phyloP scores from a whole-genome alignment of 2,113 vertebrate species.

The Dicaeum eximium region DNA sequence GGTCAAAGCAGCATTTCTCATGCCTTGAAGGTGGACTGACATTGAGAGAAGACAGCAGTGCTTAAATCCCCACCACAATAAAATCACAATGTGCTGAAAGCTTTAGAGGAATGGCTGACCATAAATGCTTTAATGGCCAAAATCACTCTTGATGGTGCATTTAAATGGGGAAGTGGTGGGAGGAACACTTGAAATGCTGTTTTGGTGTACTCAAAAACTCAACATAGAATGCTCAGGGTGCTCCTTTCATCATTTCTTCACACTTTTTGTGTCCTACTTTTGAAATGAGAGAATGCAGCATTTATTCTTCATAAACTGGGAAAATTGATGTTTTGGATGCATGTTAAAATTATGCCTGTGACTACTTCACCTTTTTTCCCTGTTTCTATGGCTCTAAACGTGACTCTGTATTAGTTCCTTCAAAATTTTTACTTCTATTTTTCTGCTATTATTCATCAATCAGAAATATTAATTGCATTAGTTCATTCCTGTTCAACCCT shows the following conservation, averaged over 20 bases:
- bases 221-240: background rate
- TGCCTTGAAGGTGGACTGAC: background rate
- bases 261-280: background rate
- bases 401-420: background rate
- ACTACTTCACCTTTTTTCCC: background rate
- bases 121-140: background rate
- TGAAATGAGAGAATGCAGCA: background rate
- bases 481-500: background rate
- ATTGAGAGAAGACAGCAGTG: background rate
- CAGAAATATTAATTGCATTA: constrained; percentile 44
- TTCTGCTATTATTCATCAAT: constrained; percentile 10
- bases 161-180: background rate
- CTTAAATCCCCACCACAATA: background rate
- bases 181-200: background rate
- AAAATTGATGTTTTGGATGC: background rate
- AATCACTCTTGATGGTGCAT: background rate
- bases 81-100: background rate
- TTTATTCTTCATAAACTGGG: background rate
- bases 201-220: background rate
- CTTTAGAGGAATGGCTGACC: background rate
- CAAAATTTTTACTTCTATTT: background rate
- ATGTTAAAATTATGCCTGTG: background rate
- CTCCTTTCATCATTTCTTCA: background rate
- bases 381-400: background rate
- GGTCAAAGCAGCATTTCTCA: background rate